Base-by-base conservation (phyloP, 2,113 vertebrate species). In the Axis porcinus region DNA sequence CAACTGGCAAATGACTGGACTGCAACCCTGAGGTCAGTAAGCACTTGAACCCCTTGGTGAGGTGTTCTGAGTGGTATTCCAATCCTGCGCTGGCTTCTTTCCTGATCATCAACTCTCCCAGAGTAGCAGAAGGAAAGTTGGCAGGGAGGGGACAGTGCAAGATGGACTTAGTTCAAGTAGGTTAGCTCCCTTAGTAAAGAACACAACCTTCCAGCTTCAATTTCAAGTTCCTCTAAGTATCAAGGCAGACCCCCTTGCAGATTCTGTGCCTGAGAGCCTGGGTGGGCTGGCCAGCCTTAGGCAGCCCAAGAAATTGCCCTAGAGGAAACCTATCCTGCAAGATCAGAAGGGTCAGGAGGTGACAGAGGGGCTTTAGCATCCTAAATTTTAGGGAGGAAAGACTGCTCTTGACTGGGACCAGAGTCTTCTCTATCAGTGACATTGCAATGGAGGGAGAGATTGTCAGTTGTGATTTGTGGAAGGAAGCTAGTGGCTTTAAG, bases 351-450 rank as follows among this genome's bases (percentile, higher is more conserved):
- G 2, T 1, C 6, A n/a, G 30, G 85, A 19, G 97, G 7, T 70
- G 52, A 95, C 95, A 76, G 89, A 87, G 87, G 30, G 25, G 88
- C 97, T 90, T 95, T 54, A 78, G 97, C 87, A 43, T 78, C 78
- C 93, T 45, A 33, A 96, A 76, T 62, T 30, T 89, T 1, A 90
- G 36, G 88, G 97, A 86, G 90, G 97, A 88, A 96, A 97, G 95
- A 92, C 81, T 97, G 81, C 30, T 84, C 88, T 98, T 60, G 64
- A 98, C 98, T 97, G 94, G 78, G 86, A 88, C 92, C 78, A 98
- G 96, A 97, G 76, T 98, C 98, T 97, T 99, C 98, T 98, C 99
- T 98, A 99, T 99, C 99, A 99, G 98, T 96, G 98, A 76, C 11
- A 36, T 10, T 15, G 5, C 78, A 60, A 7, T 21, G 6, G 3